Percentiles rank a stretch among this genome's conserved stretches.
phyloP scores from a whole-genome alignment of 2,113 vertebrate genomes.

The Vulpes lagopus region DNA sequence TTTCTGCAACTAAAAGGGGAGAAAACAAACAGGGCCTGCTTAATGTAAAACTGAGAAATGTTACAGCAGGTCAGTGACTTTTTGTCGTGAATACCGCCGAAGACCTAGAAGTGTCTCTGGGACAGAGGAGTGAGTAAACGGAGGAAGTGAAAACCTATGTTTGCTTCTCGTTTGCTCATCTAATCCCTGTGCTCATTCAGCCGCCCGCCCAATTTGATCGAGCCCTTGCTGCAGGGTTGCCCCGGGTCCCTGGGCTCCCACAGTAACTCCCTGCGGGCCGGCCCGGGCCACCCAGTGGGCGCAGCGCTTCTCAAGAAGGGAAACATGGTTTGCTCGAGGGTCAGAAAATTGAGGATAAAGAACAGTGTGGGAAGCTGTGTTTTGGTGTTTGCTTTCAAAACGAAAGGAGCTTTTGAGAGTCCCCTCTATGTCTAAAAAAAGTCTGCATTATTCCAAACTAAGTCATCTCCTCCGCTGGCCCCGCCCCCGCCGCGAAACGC shows the following conservation, averaged over 20 bases:
- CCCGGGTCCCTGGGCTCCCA: not conserved
- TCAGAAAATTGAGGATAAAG: conserved; percentile 20
- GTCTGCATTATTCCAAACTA: not conserved
- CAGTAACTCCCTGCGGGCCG: not conserved
- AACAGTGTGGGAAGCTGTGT: conserved; percentile 2
- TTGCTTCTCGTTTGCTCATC: not conserved
- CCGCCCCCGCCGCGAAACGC: not conserved
- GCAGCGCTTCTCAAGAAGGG: not conserved
- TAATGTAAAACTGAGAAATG: conserved; percentile 34
- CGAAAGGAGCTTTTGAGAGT: not conserved
- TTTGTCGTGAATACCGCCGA: conserved; percentile 21
- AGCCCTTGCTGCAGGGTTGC: not conserved
- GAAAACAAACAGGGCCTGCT: not conserved
- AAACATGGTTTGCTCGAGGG: not conserved
- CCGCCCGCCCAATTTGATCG: not conserved
- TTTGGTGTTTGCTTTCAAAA: conserved; percentile 55
- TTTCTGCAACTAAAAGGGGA: conserved; percentile 25
- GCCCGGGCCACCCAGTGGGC: not conserved
- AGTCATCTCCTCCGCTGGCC: not conserved
- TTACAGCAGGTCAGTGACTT: not conserved
- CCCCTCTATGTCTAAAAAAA: not conserved
- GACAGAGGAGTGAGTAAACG: conserved; percentile 10
- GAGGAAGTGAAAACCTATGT: not conserved
- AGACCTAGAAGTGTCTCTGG: not conserved
- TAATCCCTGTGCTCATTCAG: conserved; percentile 30